Base-by-base conservation (phyloP, 2,888 invertebrate genomes). In the Stenodema calcarata region DNA sequence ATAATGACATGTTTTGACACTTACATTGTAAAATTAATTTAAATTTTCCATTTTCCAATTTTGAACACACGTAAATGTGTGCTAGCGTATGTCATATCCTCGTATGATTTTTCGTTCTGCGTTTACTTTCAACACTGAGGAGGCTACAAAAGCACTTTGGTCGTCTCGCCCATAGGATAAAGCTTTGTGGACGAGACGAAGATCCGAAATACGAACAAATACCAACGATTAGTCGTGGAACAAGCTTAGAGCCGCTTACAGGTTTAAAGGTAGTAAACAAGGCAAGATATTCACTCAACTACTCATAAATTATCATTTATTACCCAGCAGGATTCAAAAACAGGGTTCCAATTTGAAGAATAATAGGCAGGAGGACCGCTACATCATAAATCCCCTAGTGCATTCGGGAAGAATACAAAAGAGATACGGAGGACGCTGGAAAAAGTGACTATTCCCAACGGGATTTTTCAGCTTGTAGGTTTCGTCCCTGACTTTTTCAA, bases 401-500 rank as follows among this genome's bases (percentile, higher is more conserved):
- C 73, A 73, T 73, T 73, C 73, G 16, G 35, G 30, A 16, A 28
- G 41, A 35, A 12, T 14, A 30, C 30, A 12, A 73, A 73, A 73
- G 41, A 35, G 18, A 73, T 35, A 73, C 27, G 35, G 18, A n/a
- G 9, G n/a, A 73, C 0, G 18, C 4, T 16, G 9, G 18, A 73
- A 73, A 73, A 73, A 35, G 14, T 42, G 79, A 44, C 79, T 79
- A 23, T 27, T 14, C n/a, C 50, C n/a, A 73, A 73, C 73, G 50
- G 80, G 80, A 78, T 78, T 78, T 78, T 80, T 69, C 35, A 30
- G 69, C 82, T 69, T 82, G 69, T 82, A 82, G 69, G 70, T 62
- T 82, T 82, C 82, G 82, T 62, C 82, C 82, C 54, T 82, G 82
- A 82, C 82, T 82, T 82, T 82, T 69, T 50, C 28, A 30, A 62